Conservation (phyloP, 2,113 vertebrate genomes). For the Steatornis caripensis region DNA sequence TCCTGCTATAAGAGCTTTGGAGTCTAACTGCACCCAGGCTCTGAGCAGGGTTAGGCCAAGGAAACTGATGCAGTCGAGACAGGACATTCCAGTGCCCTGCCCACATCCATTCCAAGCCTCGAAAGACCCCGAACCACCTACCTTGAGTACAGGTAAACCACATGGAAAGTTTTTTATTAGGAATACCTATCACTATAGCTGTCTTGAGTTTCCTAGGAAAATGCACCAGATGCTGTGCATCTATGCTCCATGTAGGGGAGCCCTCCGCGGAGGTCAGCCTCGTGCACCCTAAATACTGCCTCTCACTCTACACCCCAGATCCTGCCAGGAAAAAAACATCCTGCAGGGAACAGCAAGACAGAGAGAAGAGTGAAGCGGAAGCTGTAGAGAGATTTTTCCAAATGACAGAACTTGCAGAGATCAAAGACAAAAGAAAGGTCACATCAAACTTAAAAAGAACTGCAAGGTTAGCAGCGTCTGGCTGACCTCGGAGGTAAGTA, state of each 20-base stretch:
- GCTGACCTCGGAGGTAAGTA: not conserved
- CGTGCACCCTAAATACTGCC: not conserved
- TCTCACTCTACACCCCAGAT: not conserved
- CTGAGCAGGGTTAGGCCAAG: not conserved
- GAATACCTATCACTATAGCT: not conserved
- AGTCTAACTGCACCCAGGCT: not conserved
- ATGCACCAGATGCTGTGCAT: not conserved
- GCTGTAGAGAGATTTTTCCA: not conserved
- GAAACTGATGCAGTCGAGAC: not conserved
- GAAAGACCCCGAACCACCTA: not conserved
- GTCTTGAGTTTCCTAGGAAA: not conserved
- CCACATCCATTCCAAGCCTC: not conserved
- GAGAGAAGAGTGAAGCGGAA: not conserved
- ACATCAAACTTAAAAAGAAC: not conserved
- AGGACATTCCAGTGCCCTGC: not conserved
- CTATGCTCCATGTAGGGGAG: rapidly evolving
- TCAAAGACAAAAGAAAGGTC: not conserved
- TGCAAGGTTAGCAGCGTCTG: not conserved
- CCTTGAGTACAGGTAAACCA: not conserved
- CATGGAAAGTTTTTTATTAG: not conserved
- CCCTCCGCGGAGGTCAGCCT: not conserved
- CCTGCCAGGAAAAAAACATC: not conserved
- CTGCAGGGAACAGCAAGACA: not conserved
- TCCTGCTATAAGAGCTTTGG: not conserved
- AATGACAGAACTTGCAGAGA: not conserved